Conservation (phyloP, 2,888 invertebrate genomes). For the Chymomyza caudatula region DNA sequence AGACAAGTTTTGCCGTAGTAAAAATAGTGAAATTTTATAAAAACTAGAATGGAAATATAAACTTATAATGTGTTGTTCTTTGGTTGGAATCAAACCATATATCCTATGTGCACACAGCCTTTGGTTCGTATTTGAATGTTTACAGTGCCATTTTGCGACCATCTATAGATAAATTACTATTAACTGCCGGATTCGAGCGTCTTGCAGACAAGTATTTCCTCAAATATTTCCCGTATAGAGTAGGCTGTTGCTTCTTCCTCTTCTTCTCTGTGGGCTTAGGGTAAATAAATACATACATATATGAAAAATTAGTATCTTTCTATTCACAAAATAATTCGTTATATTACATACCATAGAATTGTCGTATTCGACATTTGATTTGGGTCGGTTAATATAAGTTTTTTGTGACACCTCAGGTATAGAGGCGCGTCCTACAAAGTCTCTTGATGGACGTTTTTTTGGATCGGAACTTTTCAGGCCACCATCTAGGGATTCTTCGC, state of each 20-base stretch:
- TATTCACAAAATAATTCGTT: neutral
- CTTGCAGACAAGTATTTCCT: conserved; percentile 93
- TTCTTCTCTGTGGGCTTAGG: no score
- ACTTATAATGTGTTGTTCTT: no score
- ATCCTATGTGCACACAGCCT: no score
- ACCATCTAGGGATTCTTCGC: conserved; percentile 95
- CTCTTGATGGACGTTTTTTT: conserved; percentile 79
- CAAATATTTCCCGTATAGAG: conserved; percentile 94
- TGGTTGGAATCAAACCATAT: no score
- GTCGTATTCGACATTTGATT: conserved; percentile 92
- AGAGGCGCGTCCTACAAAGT: conserved; percentile 95
- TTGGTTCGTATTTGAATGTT: no score
- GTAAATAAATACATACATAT: conserved; percentile 79
- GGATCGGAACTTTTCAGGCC: conserved; percentile 80
- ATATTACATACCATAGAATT: conserved; percentile 84
- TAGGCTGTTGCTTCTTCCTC: conserved; percentile 93
- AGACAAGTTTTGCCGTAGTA: no score
- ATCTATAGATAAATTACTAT: conserved; percentile 97
- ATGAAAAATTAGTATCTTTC: conserved; percentile 1
- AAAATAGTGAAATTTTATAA: no score
- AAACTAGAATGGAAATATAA: no score
- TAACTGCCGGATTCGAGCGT: conserved; percentile 90
- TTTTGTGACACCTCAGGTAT: conserved; percentile 97
- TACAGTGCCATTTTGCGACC: conserved; percentile 97
- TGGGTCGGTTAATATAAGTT: conserved; percentile 96